A percentile compares a stretch with the other conserved stretches of the same genome.
These are phyloP conservation scores for Mactra quadrangularis DNA, from an alignment of 1,140 invertebrate species.

Conservation along the genomic window DNA sequence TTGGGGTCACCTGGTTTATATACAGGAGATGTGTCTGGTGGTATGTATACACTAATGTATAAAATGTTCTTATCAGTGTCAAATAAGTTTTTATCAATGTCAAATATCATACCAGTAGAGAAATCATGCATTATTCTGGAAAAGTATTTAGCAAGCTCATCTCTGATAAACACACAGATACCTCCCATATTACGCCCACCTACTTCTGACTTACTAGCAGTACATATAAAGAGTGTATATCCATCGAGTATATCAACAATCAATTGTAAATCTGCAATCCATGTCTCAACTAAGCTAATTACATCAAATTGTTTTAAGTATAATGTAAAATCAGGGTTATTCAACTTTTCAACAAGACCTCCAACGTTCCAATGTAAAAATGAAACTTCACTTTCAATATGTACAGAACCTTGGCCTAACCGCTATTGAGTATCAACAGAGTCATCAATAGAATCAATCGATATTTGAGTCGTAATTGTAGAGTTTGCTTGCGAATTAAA, in stretches of 20 bases:
- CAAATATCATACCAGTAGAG: slow-evolving; percentile 5
- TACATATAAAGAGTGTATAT: slow-evolving; percentile 13
- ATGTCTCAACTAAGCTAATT: slow-evolving; percentile 22
- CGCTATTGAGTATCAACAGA: neutral
- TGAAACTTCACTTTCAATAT: neutral
- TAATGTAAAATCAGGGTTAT: slow-evolving; percentile 7
- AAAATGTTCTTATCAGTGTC: slow-evolving; percentile 12
- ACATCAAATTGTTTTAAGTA: slow-evolving; percentile 30
- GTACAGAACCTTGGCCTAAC: neutral
- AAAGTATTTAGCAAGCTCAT: neutral
- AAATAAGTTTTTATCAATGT: slow-evolving; percentile 30
- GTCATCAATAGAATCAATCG: neutral
- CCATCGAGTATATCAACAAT: neutral
- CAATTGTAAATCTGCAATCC: neutral
- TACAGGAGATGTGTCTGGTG: slow-evolving; percentile 27
- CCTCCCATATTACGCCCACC: slow-evolving; percentile 38
- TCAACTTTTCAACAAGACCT: slow-evolving; percentile 18
- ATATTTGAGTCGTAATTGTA: neutral
- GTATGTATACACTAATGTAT: slow-evolving; percentile 17
- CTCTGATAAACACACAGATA: slow-evolving; percentile 14
- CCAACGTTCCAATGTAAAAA: slow-evolving; percentile 33
- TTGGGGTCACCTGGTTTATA: no score
- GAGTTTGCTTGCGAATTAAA: neutral
- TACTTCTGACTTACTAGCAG: slow-evolving; percentile 11
- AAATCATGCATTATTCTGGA: slow-evolving; percentile 5